phyloP scores from a whole-genome alignment of 1,140 invertebrate species.

The Calycopis cecrops region DNA sequence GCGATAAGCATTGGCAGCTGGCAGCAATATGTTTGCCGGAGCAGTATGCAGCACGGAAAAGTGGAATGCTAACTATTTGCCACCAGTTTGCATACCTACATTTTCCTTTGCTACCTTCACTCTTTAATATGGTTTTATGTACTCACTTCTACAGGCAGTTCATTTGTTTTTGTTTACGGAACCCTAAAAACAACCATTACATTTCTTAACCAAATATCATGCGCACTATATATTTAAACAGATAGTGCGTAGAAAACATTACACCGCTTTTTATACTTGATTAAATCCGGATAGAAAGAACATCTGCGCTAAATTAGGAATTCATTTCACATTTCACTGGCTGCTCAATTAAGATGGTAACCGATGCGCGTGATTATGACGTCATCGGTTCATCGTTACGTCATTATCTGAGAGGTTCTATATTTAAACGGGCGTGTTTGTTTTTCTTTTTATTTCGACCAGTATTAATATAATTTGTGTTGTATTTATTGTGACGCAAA shows the following conservation, averaged over 20 bases:
- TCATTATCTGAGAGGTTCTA: background rate
- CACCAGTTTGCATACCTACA: too few species aligned
- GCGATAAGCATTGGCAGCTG: too few species aligned
- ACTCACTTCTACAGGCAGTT: too few species aligned
- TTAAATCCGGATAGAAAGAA: background rate
- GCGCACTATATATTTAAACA: background rate
- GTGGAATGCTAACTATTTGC: too few species aligned
- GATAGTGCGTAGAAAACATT: background rate
- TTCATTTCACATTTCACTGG: constrained; percentile 6
- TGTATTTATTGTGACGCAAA: background rate
- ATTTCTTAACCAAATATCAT: background rate
- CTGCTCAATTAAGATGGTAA: background rate
- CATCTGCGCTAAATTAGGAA: background rate
- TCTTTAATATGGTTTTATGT: too few species aligned
- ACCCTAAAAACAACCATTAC: background rate
- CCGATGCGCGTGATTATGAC: background rate
- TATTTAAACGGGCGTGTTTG: background rate
- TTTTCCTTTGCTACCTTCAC: too few species aligned
- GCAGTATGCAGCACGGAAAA: too few species aligned
- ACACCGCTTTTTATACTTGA: background rate
- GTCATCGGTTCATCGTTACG: background rate
- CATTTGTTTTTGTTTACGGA: too few species aligned
- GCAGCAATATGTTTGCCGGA: too few species aligned
- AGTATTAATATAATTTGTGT: background rate
- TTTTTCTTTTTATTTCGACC: background rate